phyloP scores from a whole-genome alignment of 2,797 vertebrate species.

The Myotis myotis region DNA sequence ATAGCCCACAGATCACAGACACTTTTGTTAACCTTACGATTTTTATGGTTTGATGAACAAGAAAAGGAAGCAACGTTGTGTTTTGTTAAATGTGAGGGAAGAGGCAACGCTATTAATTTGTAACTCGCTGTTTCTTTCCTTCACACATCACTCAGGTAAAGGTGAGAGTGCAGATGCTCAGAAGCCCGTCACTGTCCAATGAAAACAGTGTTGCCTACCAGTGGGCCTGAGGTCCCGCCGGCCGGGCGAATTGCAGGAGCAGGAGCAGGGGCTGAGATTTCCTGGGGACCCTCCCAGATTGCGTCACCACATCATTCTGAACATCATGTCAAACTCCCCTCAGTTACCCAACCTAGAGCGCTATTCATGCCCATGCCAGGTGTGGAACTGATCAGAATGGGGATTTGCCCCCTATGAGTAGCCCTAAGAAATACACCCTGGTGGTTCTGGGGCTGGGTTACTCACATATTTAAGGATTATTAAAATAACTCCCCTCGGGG shows the following conservation, averaged over 20 bases:
- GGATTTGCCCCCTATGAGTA: not conserved
- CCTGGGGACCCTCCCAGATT: not conserved
- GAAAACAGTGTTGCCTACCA: not conserved
- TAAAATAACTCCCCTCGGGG: not conserved
- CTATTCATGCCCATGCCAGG: fast-evolving
- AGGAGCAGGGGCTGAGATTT: not conserved
- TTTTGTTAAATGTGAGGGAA: not conserved
- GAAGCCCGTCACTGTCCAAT: not conserved
- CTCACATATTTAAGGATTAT: not conserved
- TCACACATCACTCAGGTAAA: not conserved
- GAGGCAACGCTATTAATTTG: not conserved
- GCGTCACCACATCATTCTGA: not conserved
- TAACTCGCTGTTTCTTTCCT: not conserved
- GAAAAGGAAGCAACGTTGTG: not conserved
- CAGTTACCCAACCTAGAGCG: not conserved
- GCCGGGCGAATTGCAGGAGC: fast-evolving
- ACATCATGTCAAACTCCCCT: not conserved
- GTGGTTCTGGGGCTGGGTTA: not conserved
- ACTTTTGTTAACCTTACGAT: not conserved
- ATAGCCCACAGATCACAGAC: not conserved
- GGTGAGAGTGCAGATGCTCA: not conserved
- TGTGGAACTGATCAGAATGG: not conserved
- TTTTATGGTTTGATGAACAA: not conserved
- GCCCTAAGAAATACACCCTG: not conserved
- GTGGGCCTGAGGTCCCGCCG: not conserved